phyloP scores from a whole-genome alignment of 2,888 invertebrate genomes.

The Tiphia femorata region DNA sequence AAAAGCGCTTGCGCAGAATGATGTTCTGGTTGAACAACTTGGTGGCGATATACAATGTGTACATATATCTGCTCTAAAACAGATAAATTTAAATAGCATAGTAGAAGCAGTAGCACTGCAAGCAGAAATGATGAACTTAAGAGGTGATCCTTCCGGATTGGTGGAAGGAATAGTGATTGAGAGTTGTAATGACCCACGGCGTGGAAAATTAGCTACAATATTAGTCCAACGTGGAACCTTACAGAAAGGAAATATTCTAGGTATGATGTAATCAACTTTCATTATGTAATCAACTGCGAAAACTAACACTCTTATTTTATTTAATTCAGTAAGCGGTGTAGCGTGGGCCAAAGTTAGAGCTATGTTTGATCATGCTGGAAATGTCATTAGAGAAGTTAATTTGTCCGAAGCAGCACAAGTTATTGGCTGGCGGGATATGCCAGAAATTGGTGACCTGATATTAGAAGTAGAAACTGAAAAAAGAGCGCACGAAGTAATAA shows the following conservation, averaged over 20 bases:
- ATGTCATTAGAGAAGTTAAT: slow-evolving; percentile 75
- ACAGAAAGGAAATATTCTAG: slow-evolving; percentile 71
- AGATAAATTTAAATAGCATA: slow-evolving; percentile 81
- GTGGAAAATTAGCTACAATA: slow-evolving; percentile 76
- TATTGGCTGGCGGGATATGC: slow-evolving; percentile 92
- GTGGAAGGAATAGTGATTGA: slow-evolving; percentile 95
- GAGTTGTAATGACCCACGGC: slow-evolving; percentile 77
- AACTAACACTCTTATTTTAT: background rate
- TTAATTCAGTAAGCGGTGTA: slow-evolving; percentile 81
- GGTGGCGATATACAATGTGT: slow-evolving; percentile 95
- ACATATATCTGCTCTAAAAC: slow-evolving; percentile 90
- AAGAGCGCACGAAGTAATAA: slow-evolving; percentile 77
- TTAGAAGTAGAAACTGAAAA: slow-evolving; percentile 86
- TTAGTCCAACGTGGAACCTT: slow-evolving; percentile 76
- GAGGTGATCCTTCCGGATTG: slow-evolving; percentile 84
- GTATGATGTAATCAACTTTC: slow-evolving; percentile 38
- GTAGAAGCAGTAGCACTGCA: slow-evolving; percentile 87
- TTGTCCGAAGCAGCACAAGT: slow-evolving; percentile 88
- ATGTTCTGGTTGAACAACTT: slow-evolving; percentile 85
- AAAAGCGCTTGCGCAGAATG: slow-evolving; percentile 81
- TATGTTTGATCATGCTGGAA: slow-evolving; percentile 84
- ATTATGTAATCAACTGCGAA: background rate
- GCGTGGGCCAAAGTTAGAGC: slow-evolving; percentile 87
- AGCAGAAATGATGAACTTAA: slow-evolving; percentile 89
- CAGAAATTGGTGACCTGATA: slow-evolving; percentile 89